Percentiles rank a stretch among this genome's conserved stretches.
Conservation (phyloP, 2,797 vertebrate genomes). For the Bovichtus diacanthus region DNA sequence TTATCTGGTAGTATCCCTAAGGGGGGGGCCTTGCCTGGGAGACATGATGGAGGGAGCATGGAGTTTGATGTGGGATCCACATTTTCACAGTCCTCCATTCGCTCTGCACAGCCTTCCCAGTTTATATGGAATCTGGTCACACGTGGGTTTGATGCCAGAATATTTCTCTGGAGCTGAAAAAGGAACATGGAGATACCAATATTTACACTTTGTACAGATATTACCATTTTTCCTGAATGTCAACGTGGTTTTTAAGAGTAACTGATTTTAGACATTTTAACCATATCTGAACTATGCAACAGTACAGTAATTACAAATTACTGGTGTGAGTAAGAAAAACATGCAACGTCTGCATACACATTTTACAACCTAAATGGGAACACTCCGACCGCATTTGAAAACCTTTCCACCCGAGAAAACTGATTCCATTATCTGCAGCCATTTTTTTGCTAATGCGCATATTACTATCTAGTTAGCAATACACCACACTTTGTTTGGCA, state of each 20-base stretch:
- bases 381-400: not conserved
- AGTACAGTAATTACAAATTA: not conserved
- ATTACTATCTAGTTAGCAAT: not conserved
- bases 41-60: constrained; percentile 87
- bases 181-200: constrained; percentile 13
- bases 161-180: constrained; percentile 92
- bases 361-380: constrained; percentile 4
- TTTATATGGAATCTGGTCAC: constrained; percentile 97
- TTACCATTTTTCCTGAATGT: constrained; percentile 6
- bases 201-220: not conserved
- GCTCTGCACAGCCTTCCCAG: constrained; percentile 90
- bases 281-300: not conserved
- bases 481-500: not conserved
- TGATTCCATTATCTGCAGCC: not conserved
- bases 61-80: constrained; percentile 88
- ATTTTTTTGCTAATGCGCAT: not conserved
- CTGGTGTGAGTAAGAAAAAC: not conserved
- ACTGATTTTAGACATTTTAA: not conserved
- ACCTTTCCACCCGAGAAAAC: not conserved
- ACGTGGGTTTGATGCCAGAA: constrained; percentile 92
- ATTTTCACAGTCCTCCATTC: constrained; percentile 91
- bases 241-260: not conserved
- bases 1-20: constrained; percentile 90
- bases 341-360: not conserved
- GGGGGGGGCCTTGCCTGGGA: constrained; percentile 87